These are phyloP conservation scores for Pseudorhiza aurosa DNA, from an alignment of 30 jellyfish, hydroid and myxozoan species.

Conservation along the genomic window DNA sequence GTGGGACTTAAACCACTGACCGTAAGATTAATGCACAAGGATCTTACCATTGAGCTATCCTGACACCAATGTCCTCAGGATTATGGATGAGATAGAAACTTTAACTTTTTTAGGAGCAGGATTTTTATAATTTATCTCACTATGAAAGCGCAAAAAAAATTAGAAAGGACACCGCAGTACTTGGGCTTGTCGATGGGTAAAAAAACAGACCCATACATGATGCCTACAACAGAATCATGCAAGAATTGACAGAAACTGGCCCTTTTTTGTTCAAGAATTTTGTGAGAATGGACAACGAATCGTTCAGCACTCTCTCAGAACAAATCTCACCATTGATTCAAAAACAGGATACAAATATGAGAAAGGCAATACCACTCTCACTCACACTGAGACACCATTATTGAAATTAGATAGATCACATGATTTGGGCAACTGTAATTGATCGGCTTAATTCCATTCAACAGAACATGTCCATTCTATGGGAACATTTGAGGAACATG, in stretches of 20 bases:
- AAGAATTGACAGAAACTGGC: not conserved
- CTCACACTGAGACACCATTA: constrained; percentile 17
- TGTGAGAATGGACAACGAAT: constrained; percentile 14
- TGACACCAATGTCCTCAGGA: too few species aligned
- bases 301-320: not conserved
- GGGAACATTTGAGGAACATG: too few species aligned
- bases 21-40: too few species aligned
- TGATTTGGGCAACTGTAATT: too few species aligned
- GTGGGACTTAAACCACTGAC: too few species aligned
- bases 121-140: not conserved
- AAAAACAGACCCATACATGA: not conserved
- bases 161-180: not conserved
- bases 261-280: not conserved
- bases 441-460: too few species aligned
- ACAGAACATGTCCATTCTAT: too few species aligned
- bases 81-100: not conserved
- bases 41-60: too few species aligned
- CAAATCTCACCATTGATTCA: not conserved
- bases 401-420: too few species aligned
- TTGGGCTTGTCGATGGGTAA: constrained; percentile 2
- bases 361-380: constrained; percentile 7
- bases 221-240: not conserved
- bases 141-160: not conserved
- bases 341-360: constrained; percentile 17
- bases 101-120: not conserved